Conservation (phyloP, 2,888 invertebrate genomes). For the Nemurella pictetii region DNA sequence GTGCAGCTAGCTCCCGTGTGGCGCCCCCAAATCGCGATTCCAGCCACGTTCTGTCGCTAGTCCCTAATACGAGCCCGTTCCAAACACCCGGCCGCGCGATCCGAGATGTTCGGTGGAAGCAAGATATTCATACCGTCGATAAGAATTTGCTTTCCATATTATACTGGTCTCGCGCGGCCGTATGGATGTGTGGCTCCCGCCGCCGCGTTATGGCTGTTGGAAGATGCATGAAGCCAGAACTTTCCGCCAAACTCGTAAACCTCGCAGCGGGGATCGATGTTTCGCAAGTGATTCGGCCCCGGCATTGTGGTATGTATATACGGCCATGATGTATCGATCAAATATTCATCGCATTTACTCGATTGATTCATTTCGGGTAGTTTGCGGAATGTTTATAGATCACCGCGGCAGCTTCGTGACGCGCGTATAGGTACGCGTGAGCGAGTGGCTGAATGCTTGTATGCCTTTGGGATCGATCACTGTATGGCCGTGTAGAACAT, state of each 20-base stretch:
- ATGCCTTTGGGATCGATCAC: neutral
- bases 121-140: conserved; percentile 26
- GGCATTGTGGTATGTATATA: neutral
- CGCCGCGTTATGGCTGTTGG: conserved; percentile 11
- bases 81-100: neutral
- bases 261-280: neutral
- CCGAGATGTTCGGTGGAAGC: neutral
- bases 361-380: conserved; percentile 12
- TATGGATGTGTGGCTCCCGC: neutral
- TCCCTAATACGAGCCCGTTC: conserved; percentile 19
- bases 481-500: neutral
- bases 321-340: conserved; percentile 21
- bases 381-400: neutral
- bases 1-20: too few relatives aligned
- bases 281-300: neutral
- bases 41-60: neutral
- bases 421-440: neutral
- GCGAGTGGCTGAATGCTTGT: neutral
- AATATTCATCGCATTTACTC: conserved; percentile 18
- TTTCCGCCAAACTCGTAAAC: conserved; percentile 10
- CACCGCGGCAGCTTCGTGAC: neutral
- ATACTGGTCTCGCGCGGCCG: neutral
- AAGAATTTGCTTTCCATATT: conserved; percentile 23
- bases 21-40: conserved; percentile 10
- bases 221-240: conserved; percentile 12